Evolutionary conservation across 2,113 vertebrate genomes (phyloP), one percentile per base, ranked within the genome.

Genomic region (Gila orcuttii): DNA sequence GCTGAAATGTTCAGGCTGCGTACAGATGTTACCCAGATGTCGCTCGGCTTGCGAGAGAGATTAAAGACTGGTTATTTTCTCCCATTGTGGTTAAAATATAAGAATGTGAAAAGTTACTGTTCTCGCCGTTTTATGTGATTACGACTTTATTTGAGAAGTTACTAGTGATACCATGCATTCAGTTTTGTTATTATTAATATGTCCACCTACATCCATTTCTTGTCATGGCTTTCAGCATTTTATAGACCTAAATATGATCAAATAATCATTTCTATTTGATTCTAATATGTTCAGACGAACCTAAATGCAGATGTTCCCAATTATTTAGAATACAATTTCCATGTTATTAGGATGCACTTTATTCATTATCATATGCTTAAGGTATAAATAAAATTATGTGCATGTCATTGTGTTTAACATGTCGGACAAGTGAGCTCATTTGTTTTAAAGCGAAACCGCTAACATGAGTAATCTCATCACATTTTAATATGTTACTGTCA

Each of bases 1-100:
- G 50, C 25, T 71, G 76, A 79, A 28, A 52, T 50, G 25, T 77
- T 82, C 59, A 78, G 17, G 78, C 50, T 17, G 23, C 8, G 69
- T 86, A 80, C 91, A 93, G 92, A 90, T 94, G 92, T 89, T 28
- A n/a, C 13, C 74, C 87, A 86, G 86, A 83, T 89, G 88, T 89
- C 77, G 62, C 45, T n/a, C n/a, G 5, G 31, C 9, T 31, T 33
- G 42, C 55, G 21, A 11, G 36, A 17, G 33, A 78, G 69, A 87
- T 62, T 83, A 77, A 86, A 89, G 77, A 78, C 45, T 59, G 81
- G 11, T 83, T 59, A 36, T 59, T 83, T 83, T 55, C 64, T 55
- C 17, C 2, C 0, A 36, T 50, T 55, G 81, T 73, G 52, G 50
- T 55, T 59, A 15, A 50, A 52, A 64, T 33, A 45, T 21, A 52